Base-by-base conservation (phyloP, 2,113 vertebrate genomes). In the Lophius piscatorius region DNA sequence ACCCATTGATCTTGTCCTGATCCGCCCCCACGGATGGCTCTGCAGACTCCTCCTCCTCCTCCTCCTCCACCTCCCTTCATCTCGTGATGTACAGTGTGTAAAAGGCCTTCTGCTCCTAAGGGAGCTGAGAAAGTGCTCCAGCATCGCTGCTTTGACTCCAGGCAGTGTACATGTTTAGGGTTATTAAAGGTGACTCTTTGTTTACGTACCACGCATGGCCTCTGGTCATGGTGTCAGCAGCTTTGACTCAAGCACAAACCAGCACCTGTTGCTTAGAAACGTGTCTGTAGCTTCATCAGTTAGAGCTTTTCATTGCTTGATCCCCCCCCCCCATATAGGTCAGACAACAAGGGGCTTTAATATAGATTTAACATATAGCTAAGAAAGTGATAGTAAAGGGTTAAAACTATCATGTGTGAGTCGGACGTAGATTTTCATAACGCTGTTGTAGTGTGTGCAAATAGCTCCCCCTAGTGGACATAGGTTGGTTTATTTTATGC, bases 1-100 rank as follows among this genome's bases (percentile, higher is more conserved):
- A 88, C 83, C 70, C 78, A 63, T 82, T 90, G 83, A 88, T 86
- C 80, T 89, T 85, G 63, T 81, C 83, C 79, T 64, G 74, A 70
- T 81, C 81, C 35, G 16, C 76, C 82, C 64, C 64, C 59, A 42
- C 33, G 39, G 64, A 81, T 45, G 70, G 71, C 70, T 57, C 50
- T 33, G 59, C 36, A 38, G 66, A 52, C 44, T 6, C 44, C 11
- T 23, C 35, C 38, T 34, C 42, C n/a, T 23, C 45, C 38, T 16
- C 28, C 49, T 38, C 26, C 59, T 35, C 49, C 31, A 11, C n/a
- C 20, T 45, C 16, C 42, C 26, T 26, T 58, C 22, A n/a, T 49
- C 64, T n/a, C 24, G 26, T 55, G 26, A 52, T 71, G 63, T 59
- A 51, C 22, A 54, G 22, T 46, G 67, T 55, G 61, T 21, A 35